Base-by-base conservation (phyloP, 2,888 invertebrate genomes). In the Rhingia campestris region DNA sequence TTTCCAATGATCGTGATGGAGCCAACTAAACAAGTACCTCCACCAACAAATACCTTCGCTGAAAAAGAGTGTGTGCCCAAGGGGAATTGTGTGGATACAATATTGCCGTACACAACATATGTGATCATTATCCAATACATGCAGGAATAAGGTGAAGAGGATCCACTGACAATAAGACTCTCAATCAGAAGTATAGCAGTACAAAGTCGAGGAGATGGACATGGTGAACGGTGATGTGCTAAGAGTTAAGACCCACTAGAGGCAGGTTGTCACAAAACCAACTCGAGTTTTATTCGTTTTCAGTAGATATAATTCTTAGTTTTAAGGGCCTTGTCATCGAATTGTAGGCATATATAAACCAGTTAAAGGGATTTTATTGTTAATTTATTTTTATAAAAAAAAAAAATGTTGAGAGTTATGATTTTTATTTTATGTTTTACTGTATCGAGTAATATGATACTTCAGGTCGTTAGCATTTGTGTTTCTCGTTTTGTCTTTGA, bases 101-200 rank as follows among this genome's bases (percentile, higher is more conserved):
- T 80, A 70, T 54, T 81, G 74, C 64, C 41, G 41, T 56, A 47
- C 33, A 59, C n/a, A n/a, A 64, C 54, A 9, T 49, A 30, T 41
- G 51, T 72, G 81, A 81, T 81, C 81, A 81, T 72, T 81, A 81
- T 81, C 72, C 81, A 66, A 43, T 22, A 22, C 41, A 43, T 41
- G 47, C 53, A 47, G 45, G 41, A 49, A 59, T 35, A 33, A 43
- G 64, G 64, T 49, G 49, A 49, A 45, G 59, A 66, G 64, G 64
- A 66, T 22, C 51, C 64, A 35, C 30, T 59, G 56, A 56, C 61
- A 41, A 45, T 72, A 77, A 67, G 77, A 79, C 79, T 53, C 69
- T 73, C 69, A 73, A 79, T 59, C 79, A 82, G 79, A 82, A 82
- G 63, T 82, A 82, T 82, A 72, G 74, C 69, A 58, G 59, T 39